phyloP scores from a whole-genome alignment of 2,888 invertebrate species.

The Epicampocera succincta region DNA sequence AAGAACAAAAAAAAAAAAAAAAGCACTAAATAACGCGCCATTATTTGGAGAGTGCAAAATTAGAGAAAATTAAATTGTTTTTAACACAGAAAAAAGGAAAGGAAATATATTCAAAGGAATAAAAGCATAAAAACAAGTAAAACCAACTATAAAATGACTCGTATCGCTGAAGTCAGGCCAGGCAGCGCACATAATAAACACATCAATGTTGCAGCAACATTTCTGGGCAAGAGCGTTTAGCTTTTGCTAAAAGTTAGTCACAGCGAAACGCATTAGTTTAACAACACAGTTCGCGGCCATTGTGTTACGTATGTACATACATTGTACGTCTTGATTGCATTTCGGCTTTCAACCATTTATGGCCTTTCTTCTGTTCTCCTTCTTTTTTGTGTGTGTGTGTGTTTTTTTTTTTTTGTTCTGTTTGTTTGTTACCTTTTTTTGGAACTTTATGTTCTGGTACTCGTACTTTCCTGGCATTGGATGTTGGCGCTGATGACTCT shows the following conservation, averaged over 20 bases:
- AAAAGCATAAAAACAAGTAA: slow-evolving; percentile 14
- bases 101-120: slow-evolving; percentile 3
- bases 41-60: slow-evolving; percentile 70
- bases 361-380: slow-evolving; percentile 15
- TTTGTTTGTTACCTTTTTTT: too few species aligned
- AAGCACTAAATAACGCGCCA: slow-evolving; percentile 52
- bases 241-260: slow-evolving; percentile 12
- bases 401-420: slow-evolving; percentile 8
- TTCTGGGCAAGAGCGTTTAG: slow-evolving; percentile 22
- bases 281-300: slow-evolving; percentile 64
- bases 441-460: background rate
- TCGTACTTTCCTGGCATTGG: slow-evolving; percentile 71
- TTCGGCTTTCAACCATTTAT: slow-evolving; percentile 31
- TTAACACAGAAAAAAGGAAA: slow-evolving; percentile 22
- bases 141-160: slow-evolving; percentile 26
- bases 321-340: slow-evolving; percentile 36
- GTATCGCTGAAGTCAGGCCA: slow-evolving; percentile 28
- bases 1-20: too few species aligned
- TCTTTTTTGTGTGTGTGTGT: too few species aligned
- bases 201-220: slow-evolving; percentile 46
- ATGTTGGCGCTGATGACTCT: slow-evolving; percentile 51
- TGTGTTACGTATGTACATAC: background rate
- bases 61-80: slow-evolving; percentile 69
- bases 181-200: slow-evolving; percentile 34
- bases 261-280: slow-evolving; percentile 58